Evolutionary conservation across 2,888 invertebrate species (phyloP).

Genomic region (Hymenopus coronatus): DNA sequence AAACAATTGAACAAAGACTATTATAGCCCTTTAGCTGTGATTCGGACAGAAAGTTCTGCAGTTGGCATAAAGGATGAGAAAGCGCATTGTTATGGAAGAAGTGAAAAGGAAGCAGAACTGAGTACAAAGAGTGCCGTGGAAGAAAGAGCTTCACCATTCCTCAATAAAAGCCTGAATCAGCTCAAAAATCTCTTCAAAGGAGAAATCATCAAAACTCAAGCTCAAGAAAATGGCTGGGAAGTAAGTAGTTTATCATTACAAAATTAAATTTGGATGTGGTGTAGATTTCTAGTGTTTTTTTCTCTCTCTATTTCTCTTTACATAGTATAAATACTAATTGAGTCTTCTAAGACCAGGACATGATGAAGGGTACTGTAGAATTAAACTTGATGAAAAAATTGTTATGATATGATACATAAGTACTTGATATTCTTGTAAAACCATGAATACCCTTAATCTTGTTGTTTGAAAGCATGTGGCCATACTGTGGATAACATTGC

Average conservation of each 20-base stretch:
- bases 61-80: not conserved
- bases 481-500: too few species aligned
- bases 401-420: too few species aligned
- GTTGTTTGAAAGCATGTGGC: too few species aligned
- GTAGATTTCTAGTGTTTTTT: too few species aligned
- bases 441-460: too few species aligned
- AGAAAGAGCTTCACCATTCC: not conserved
- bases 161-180: not conserved
- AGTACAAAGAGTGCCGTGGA: not conserved
- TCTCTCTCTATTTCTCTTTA: too few species aligned
- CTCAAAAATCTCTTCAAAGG: not conserved
- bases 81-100: not conserved
- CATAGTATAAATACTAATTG: too few species aligned
- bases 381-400: too few species aligned
- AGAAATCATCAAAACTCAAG: not conserved
- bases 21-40: not conserved
- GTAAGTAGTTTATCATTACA: not conserved
- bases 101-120: not conserved
- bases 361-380: too few species aligned
- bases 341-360: too few species aligned
- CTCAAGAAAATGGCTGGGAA: not conserved
- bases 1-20: not conserved
- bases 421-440: too few species aligned
- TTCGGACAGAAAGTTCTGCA: not conserved
- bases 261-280: too few species aligned